phyloP scores from a whole-genome alignment of 2,113 vertebrate species.

The Callipepla californica region DNA sequence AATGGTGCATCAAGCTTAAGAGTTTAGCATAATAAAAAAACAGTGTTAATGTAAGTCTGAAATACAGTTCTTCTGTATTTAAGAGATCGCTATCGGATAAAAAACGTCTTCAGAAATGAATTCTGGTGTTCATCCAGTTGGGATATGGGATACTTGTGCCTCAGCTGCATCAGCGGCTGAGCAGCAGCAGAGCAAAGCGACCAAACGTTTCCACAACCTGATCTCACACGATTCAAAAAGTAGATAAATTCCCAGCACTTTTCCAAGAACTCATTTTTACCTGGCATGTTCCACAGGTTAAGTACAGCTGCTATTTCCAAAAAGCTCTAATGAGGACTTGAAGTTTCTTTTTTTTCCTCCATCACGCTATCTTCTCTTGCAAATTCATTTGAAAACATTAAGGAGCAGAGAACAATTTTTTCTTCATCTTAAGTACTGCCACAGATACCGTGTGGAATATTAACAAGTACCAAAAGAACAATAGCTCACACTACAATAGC shows the following conservation, averaged over 20 bases:
- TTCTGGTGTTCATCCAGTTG: background rate
- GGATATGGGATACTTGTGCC: background rate
- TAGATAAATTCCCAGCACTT: background rate
- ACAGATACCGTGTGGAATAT: background rate
- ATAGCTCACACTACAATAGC: background rate
- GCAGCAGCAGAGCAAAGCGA: background rate
- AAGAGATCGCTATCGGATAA: background rate
- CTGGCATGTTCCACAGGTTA: background rate
- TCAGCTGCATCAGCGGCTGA: background rate
- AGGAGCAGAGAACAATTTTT: background rate
- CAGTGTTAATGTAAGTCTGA: accelerated
- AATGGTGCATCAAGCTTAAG: background rate
- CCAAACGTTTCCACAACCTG: background rate
- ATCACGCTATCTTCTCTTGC: background rate
- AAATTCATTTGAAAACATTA: background rate
- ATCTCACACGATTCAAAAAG: background rate
- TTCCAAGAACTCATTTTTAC: background rate
- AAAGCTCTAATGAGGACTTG: background rate
- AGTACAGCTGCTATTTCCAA: background rate
- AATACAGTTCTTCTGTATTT: background rate
- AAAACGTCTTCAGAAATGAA: background rate
- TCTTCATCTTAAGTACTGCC: background rate
- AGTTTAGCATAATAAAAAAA: background rate
- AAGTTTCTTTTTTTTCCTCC: background rate
- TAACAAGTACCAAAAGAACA: background rate